Conservation (phyloP, 1,140 invertebrate genomes). For the Bombus impatiens region DNA sequence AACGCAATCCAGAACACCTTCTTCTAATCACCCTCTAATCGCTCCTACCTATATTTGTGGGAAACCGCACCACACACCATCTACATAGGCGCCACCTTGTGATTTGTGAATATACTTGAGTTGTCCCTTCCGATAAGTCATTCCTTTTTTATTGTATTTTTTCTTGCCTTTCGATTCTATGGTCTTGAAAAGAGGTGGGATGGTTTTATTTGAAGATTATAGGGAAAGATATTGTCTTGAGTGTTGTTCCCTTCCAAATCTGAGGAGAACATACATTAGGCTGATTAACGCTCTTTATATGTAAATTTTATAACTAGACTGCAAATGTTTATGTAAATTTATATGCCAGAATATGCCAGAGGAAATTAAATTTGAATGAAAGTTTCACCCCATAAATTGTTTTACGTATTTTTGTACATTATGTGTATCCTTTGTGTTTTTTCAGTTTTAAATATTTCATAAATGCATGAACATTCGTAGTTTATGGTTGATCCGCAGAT, state of each 20-base stretch:
- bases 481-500: too few relatives aligned
- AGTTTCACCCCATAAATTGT: neutral
- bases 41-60: constrained; percentile 9
- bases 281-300: neutral
- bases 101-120: neutral
- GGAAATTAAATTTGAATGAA: neutral
- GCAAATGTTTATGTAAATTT: neutral
- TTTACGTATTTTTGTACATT: neutral
- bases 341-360: neutral
- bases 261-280: neutral
- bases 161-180: neutral
- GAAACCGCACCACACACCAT: constrained; percentile 8
- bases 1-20: constrained; percentile 45
- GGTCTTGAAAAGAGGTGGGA: neutral
- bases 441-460: neutral
- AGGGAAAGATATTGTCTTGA: neutral
- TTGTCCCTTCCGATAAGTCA: neutral
- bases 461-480: neutral
- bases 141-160: neutral
- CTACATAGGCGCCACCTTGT: neutral
- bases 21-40: constrained; percentile 43
- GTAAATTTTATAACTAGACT: neutral
- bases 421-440: neutral
- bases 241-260: neutral
- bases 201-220: neutral